Evolutionary conservation across 2,113 vertebrate species (phyloP).

Genomic region (Seriola quinqueradiata): DNA sequence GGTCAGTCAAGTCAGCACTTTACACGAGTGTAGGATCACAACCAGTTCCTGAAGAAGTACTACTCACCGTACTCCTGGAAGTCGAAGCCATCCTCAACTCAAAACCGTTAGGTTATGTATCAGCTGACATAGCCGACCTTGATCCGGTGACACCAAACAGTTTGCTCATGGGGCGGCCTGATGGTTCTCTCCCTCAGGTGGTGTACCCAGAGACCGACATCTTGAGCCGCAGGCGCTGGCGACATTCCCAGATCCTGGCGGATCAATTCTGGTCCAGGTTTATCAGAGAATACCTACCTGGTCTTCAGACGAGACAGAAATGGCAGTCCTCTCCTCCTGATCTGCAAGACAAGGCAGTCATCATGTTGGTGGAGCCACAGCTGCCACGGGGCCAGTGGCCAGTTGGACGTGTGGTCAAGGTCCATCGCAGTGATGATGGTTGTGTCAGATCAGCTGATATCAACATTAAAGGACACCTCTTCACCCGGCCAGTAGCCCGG

Average conservation of each 20-base stretch:
- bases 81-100: slow-evolving; percentile 6
- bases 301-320: no score
- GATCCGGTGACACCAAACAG: slow-evolving; percentile 10
- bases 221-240: not conserved
- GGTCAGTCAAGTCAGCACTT: not conserved
- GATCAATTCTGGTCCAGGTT: slow-evolving; percentile 26
- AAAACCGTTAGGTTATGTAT: not conserved
- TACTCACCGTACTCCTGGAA: slow-evolving; percentile 11
- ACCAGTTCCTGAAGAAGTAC: not conserved
- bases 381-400: no score
- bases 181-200: not conserved
- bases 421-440: no score
- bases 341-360: no score
- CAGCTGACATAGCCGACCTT: no score
- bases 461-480: no score
- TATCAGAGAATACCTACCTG: no score
- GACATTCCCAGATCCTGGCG: not conserved
- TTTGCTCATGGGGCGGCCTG: slow-evolving; percentile 21
- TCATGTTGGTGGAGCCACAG: no score
- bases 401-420: no score
- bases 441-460: no score
- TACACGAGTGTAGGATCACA: not conserved
- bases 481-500: no score
- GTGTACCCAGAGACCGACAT: not conserved
- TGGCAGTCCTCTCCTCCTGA: no score